These are phyloP conservation scores for Drosophila infuscata DNA, from an alignment of 2,888 invertebrate genomes.

Conservation along the genomic window DNA sequence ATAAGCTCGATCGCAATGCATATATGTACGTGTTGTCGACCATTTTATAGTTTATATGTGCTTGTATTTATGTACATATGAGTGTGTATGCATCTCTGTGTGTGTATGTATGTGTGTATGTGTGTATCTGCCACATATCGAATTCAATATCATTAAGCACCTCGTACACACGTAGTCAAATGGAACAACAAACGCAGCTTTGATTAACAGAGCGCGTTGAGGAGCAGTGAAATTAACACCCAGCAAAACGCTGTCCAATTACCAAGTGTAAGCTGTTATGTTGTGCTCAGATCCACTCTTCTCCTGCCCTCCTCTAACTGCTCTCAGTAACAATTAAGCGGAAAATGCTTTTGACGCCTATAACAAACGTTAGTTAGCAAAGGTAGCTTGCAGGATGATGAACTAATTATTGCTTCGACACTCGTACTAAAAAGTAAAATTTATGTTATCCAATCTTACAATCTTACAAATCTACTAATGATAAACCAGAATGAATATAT, in stretches of 20 bases:
- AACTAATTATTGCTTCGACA: neutral
- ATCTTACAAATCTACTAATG: neutral
- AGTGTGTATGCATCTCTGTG: neutral
- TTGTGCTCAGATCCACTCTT: neutral
- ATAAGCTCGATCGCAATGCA: conserved; percentile 50
- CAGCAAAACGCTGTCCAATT: conserved; percentile 54
- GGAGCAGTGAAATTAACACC: conserved; percentile 32
- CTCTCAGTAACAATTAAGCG: conserved; percentile 49
- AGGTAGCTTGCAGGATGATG: neutral
- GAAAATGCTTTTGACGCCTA: conserved; percentile 48
- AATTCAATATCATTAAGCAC: conserved; percentile 16
- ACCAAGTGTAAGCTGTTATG: conserved; percentile 23
- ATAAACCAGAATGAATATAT: neutral
- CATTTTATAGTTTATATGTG: conserved; percentile 43
- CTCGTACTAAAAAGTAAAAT: neutral
- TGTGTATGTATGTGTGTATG: neutral
- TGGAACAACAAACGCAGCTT: conserved; percentile 38
- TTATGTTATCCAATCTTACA: neutral
- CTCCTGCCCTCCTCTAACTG: conserved; percentile 20
- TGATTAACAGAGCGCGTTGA: conserved; percentile 58
- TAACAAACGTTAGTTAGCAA: conserved; percentile 10
- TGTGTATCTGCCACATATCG: neutral
- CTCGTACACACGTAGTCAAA: conserved; percentile 38
- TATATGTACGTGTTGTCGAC: conserved; percentile 61
- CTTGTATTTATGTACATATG: neutral